These are phyloP conservation scores for Oncorhynchus tshawytscha DNA, from an alignment of 2,113 vertebrate species.

Conservation along the genomic window DNA sequence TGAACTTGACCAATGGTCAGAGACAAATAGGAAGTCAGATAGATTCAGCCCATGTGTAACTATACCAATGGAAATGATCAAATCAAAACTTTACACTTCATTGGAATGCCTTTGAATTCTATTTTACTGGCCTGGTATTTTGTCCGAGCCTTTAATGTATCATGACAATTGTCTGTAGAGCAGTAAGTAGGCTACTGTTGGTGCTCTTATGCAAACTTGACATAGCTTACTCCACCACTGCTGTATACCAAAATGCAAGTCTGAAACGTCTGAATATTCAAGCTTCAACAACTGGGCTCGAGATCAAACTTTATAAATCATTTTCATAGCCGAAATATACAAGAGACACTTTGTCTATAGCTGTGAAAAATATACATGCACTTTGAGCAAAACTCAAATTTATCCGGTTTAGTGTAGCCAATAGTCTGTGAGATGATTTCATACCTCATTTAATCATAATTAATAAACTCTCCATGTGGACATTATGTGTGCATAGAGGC, in stretches of 20 bases:
- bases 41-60: background rate
- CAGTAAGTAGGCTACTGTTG: too few species aligned
- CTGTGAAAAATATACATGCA: background rate
- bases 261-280: too few species aligned
- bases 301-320: too few species aligned
- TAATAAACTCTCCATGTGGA: background rate
- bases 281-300: too few species aligned
- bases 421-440: background rate
- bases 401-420: background rate
- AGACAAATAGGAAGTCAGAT: background rate
- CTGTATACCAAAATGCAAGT: too few species aligned
- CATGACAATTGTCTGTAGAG: too few species aligned
- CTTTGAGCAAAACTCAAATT: background rate
- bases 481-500: background rate
- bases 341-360: background rate
- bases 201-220: too few species aligned
- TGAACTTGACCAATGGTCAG: background rate
- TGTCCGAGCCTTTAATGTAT: too few species aligned
- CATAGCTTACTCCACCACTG: too few species aligned
- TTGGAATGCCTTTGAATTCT: too few species aligned
- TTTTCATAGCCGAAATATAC: background rate
- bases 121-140: too few species aligned
- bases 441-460: background rate
- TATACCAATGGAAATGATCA: background rate
- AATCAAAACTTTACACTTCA: background rate